A percentile compares a stretch with the other conserved stretches of the same genome.
phyloP scores from a whole-genome alignment of 2,113 vertebrate genomes.

The Pseudopipra pipra region DNA sequence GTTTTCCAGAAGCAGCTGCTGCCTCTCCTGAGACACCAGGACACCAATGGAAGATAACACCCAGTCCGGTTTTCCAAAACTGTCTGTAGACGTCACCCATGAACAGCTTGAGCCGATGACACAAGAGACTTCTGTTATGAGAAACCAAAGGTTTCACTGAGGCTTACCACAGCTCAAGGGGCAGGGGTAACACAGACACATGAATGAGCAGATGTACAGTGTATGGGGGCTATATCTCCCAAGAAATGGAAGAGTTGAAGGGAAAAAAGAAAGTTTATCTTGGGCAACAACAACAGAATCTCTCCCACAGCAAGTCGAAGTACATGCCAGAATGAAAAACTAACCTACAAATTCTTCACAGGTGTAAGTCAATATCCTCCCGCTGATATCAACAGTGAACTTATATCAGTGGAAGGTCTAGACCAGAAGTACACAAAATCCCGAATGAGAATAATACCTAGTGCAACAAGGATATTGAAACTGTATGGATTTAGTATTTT shows the following conservation, averaged over 20 bases:
- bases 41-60: constrained; percentile 40
- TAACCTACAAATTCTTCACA: neutral
- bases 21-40: constrained; percentile 35
- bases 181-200: neutral
- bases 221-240: neutral
- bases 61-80: constrained; percentile 67
- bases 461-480: neutral
- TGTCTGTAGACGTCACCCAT: constrained; percentile 56
- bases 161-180: neutral
- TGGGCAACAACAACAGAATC: neutral
- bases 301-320: neutral
- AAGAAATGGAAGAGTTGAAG: neutral
- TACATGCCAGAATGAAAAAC: neutral
- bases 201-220: neutral
- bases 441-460: neutral
- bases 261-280: neutral
- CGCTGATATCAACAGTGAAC: neutral
- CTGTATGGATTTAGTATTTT: neutral
- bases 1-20: constrained; percentile 44
- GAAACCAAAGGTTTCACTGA: neutral
- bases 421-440: neutral
- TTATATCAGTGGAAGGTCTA: neutral
- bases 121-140: constrained; percentile 49
- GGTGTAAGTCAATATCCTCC: neutral
- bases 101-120: constrained; percentile 58